A percentile compares a stretch with the other conserved stretches of the same genome.
phyloP scores from a whole-genome alignment of 2,797 vertebrate genomes.

The Ispidina lecontei region DNA sequence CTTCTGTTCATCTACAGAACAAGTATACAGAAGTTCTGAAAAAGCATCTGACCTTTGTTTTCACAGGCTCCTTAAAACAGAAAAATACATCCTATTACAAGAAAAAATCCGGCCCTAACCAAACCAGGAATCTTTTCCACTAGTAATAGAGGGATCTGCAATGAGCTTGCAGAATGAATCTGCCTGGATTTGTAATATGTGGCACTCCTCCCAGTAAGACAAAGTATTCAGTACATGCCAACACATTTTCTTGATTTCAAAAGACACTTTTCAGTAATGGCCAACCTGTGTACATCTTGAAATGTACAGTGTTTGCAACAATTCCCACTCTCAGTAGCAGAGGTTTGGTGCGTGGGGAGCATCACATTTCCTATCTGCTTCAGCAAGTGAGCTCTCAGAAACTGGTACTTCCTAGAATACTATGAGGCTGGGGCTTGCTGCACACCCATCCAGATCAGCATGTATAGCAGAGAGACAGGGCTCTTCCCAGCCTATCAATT shows the following conservation, averaged over 20 bases:
- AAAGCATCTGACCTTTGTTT: neutral
- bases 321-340: neutral
- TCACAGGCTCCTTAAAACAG: neutral
- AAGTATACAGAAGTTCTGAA: neutral
- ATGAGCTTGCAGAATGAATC: neutral
- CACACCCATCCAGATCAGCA: rapidly evolving
- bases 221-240: neutral
- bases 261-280: neutral
- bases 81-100: neutral
- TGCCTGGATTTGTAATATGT: neutral
- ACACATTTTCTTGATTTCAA: neutral
- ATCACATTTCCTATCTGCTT: neutral
- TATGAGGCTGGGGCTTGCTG: neutral
- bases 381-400: neutral
- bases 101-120: neutral
- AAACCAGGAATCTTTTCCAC: neutral
- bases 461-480: neutral
- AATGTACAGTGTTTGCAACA: neutral
- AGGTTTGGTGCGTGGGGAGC: neutral
- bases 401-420: neutral
- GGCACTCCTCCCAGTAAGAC: neutral
- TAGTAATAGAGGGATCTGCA: neutral
- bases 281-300: neutral
- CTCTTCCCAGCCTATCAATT: neutral
- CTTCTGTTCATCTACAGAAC: neutral